Base-by-base conservation (phyloP, 2,797 vertebrate species). In the Petrocephalus sullivani region DNA sequence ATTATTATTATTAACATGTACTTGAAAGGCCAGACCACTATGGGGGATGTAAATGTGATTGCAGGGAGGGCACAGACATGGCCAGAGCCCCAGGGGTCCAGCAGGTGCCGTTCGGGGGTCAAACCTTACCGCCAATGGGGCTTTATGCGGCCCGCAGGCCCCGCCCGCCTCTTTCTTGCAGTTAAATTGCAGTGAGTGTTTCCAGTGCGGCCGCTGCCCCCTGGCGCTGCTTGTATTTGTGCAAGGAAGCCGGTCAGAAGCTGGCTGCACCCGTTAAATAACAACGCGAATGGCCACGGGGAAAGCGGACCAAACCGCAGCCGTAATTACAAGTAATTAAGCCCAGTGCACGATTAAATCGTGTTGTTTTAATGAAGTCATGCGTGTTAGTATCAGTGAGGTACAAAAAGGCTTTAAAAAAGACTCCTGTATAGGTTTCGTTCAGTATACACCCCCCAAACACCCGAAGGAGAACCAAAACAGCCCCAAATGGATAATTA, bases 161-260 rank as follows among this genome's bases (percentile, higher is more conserved):
- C 1, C 28, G 28, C 28, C 28, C 28, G 89, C 87, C 92, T 49
- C 91, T 23, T 91, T 90, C 51, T 91, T 92, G 91, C 91, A 89
- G 90, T 90, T 88, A 90, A 92, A 89, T 49, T 58, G 84, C 49
- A 57, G 23, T 19, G 61, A 85, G 85, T 8, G 67, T 88, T 85
- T 33, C 57, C 58, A 87, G 37, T 28, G 19, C 12, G 57, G 64
- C 61, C 83, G 84, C 89, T 49, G 3, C 92, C 93, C 91, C 53
- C 89, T 87, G 90, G 88, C 82, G 90, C 92, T 91, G 91, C 92
- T 85, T 3, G 92, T 93, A 92, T 75, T 41, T 12, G 10, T 0
- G 94, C 92, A 2, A 0, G 90, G 91, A 81, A 87, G 90, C 89
- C 89, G 90, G 92, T 33, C 92, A 90, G 94, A 92, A 91, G 90